phyloP scores from a whole-genome alignment of 2,888 invertebrate species.

The Dendrolimus pini region DNA sequence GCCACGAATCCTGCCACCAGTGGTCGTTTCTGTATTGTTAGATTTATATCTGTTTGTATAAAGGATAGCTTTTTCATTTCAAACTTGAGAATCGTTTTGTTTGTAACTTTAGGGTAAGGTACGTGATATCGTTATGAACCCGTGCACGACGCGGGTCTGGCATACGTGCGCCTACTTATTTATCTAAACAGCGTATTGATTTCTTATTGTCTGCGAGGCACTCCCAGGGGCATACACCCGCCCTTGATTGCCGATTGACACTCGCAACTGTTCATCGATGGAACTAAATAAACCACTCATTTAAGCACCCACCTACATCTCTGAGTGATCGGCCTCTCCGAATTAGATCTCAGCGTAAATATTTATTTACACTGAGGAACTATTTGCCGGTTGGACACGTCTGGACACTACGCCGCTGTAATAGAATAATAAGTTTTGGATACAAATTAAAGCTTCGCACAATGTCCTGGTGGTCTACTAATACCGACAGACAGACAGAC shows the following conservation, averaged over 20 bases:
- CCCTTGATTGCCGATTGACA: background rate
- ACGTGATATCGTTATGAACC: slow-evolving; percentile 2
- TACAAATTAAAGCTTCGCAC: background rate
- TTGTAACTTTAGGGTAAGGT: background rate
- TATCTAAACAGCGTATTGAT: slow-evolving; percentile 13
- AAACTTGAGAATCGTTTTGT: background rate
- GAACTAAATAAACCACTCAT: slow-evolving; percentile 20
- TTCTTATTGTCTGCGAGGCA: slow-evolving; percentile 12
- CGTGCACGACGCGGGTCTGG: background rate
- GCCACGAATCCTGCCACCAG: background rate
- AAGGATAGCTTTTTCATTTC: background rate
- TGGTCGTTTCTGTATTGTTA: background rate
- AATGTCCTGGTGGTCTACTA: too few species aligned
- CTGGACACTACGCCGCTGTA: slow-evolving; percentile 12
- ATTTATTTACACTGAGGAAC: slow-evolving; percentile 30
- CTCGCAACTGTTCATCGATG: slow-evolving; percentile 10
- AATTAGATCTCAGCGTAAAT: slow-evolving; percentile 23
- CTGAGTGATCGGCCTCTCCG: slow-evolving; percentile 14
- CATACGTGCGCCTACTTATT: background rate
- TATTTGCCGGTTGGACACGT: slow-evolving; percentile 17
- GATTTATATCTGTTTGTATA: background rate
- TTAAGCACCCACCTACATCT: slow-evolving; percentile 3
- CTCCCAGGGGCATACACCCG: background rate
- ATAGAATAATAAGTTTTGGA: slow-evolving; percentile 10
- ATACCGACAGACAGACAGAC: too few species aligned